Conservation (phyloP, 2,113 vertebrate genomes). For the Malaclemys terrapin region DNA sequence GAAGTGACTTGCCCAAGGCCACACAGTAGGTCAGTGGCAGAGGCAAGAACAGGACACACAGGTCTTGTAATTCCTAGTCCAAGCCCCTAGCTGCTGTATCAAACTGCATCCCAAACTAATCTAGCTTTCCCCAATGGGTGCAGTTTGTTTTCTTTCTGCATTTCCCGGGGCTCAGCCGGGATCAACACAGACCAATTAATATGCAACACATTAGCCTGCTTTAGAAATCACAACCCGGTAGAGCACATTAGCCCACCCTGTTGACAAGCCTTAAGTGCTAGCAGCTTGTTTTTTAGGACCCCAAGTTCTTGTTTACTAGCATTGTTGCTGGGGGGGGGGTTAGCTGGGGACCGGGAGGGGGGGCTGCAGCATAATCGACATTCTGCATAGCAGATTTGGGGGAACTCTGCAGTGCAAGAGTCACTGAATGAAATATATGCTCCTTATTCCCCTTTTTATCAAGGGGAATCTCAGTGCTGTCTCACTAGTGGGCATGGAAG, state of each 20-base stretch:
- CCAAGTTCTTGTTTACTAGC: too few relatives aligned
- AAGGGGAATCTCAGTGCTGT: neutral
- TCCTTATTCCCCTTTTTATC: neutral
- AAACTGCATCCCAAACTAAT: neutral
- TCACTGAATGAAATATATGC: neutral
- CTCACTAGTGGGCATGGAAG: neutral
- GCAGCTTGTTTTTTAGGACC: neutral
- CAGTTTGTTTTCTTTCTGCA: neutral
- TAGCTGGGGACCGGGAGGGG: neutral
- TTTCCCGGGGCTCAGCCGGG: neutral
- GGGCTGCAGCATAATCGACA: neutral
- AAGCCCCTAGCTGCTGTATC: neutral
- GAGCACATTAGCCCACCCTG: neutral
- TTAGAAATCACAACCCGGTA: neutral
- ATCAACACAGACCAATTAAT: neutral
- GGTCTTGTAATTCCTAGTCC: neutral
- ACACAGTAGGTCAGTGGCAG: neutral
- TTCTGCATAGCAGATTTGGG: neutral
- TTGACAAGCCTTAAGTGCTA: neutral
- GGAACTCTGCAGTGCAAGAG: conserved; percentile 8
- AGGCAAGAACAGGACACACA: neutral
- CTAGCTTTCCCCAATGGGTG: neutral
- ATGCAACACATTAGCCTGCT: neutral
- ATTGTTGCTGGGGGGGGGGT: neutral
- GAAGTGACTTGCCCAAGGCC: neutral